A percentile compares a stretch with the other conserved stretches of the same genome.
Evolutionary conservation across 2,113 vertebrate genomes (phyloP).

Genomic region (Lates calcarifer): DNA sequence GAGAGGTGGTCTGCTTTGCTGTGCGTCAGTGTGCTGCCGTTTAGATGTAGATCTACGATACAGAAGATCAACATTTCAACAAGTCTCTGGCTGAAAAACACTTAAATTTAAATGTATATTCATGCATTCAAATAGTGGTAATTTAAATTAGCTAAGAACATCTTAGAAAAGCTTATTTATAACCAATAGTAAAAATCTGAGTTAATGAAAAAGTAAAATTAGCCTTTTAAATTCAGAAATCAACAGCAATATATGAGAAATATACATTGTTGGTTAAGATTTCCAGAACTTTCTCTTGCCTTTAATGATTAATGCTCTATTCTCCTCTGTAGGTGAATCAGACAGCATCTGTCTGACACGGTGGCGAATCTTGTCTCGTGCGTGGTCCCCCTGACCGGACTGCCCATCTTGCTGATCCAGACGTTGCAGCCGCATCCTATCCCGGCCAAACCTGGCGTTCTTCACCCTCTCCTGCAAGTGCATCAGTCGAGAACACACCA

Average conservation of each 20-base stretch:
- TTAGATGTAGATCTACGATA: constrained; percentile 77
- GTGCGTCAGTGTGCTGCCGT: constrained; percentile 65
- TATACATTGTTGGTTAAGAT: not conserved
- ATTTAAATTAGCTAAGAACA: not conserved
- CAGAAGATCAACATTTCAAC: not conserved
- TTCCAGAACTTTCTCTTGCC: constrained; percentile 44
- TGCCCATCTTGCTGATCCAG: constrained; percentile 80
- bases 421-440: constrained; percentile 84
- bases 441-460: constrained; percentile 84
- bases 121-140: not conserved
- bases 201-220: not conserved
- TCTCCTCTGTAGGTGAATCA: constrained; percentile 66
- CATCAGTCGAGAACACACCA: not conserved
- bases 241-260: not conserved
- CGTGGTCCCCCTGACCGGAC: constrained; percentile 64
- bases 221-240: not conserved
- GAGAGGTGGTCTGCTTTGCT: constrained; percentile 63
- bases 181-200: not conserved
- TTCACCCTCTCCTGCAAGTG: constrained; percentile 82
- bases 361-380: constrained; percentile 82
- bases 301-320: constrained; percentile 54
- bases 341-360: constrained; percentile 78
- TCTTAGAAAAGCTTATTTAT: not conserved
- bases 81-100: not conserved
- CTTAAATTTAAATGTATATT: not conserved